Percentiles rank a stretch among this genome's conserved stretches.
phyloP scores from a whole-genome alignment of 2,797 vertebrate species.

The Cichlasoma orientale region DNA sequence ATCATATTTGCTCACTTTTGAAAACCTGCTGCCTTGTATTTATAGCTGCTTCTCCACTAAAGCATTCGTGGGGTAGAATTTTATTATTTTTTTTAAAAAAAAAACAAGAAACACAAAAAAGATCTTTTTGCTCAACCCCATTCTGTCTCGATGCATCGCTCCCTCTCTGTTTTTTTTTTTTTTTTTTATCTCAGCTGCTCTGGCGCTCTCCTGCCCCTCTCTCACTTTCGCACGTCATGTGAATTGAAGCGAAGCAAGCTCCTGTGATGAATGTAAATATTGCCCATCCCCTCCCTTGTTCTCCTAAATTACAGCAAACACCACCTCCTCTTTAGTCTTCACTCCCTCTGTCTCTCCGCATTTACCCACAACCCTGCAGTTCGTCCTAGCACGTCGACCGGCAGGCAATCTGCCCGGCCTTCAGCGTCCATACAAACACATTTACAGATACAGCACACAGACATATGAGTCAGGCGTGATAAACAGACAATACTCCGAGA shows the following conservation, averaged over 20 bases:
- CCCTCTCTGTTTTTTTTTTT: conserved; percentile 18
- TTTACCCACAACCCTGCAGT: conserved; percentile 54
- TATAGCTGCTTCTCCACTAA: conserved; percentile 31
- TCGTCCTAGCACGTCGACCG: conserved; percentile 24
- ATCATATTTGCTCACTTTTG: conserved; percentile 24
- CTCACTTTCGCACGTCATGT: conserved; percentile 49
- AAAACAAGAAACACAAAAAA: conserved; percentile 48
- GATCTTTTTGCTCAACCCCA: conserved; percentile 69
- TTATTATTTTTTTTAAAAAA: background rate
- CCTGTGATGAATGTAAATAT: conserved; percentile 77
- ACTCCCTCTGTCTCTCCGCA: conserved; percentile 45
- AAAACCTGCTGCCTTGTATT: conserved; percentile 5
- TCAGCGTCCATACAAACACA: conserved; percentile 38
- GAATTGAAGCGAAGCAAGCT: conserved; percentile 58
- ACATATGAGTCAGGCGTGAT: conserved; percentile 57
- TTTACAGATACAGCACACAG: conserved; percentile 42
- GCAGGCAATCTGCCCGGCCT: conserved; percentile 32
- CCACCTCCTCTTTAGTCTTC: conserved; percentile 49
- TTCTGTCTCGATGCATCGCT: conserved; percentile 67
- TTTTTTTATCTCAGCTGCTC: conserved; percentile 39
- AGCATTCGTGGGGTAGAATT: conserved; percentile 27
- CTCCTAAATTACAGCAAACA: conserved; percentile 74
- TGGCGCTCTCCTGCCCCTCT: conserved; percentile 12
- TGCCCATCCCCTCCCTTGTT: conserved; percentile 67
- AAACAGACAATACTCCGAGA: conserved; percentile 25